Evolutionary conservation across 2,797 vertebrate genomes (phyloP).

Genomic region (Chelmon rostratus): DNA sequence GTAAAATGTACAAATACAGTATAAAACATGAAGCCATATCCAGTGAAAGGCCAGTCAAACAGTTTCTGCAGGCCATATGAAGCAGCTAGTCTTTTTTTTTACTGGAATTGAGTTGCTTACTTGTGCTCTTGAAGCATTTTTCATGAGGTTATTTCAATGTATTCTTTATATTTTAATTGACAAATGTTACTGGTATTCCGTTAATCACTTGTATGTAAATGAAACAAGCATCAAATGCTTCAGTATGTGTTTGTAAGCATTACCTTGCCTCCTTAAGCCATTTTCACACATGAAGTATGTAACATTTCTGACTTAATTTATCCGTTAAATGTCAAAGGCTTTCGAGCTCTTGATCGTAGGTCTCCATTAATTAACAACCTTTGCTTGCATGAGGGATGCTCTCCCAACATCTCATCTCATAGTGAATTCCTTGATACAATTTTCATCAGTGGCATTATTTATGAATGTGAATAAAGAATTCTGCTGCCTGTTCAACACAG

Average conservation of each 20-base stretch:
- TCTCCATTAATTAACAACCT: slow-evolving; percentile 6
- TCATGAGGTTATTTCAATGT: not conserved
- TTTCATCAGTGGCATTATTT: not conserved
- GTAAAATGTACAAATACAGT: slow-evolving; percentile 33
- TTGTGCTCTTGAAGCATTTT: not conserved
- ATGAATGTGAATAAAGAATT: not conserved
- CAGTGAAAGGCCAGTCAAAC: not conserved
- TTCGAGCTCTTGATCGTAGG: not conserved
- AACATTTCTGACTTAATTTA: not conserved
- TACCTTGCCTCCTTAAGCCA: not conserved
- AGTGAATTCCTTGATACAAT: not conserved
- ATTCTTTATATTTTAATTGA: too few relatives aligned
- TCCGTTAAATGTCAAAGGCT: slow-evolving; percentile 7
- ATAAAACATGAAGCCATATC: not conserved
- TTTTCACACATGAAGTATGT: not conserved
- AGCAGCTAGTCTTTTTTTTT: not conserved
- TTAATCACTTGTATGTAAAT: not conserved
- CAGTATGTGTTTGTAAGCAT: not conserved
- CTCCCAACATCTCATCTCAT: not conserved
- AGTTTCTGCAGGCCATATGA: not conserved
- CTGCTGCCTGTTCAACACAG: not conserved
- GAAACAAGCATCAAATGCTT: not conserved
- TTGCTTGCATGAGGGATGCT: not conserved
- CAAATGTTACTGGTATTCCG: not conserved
- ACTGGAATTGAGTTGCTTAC: not conserved